phyloP scores from a whole-genome alignment of 2,113 vertebrate genomes.

The Menidia beryllina region DNA sequence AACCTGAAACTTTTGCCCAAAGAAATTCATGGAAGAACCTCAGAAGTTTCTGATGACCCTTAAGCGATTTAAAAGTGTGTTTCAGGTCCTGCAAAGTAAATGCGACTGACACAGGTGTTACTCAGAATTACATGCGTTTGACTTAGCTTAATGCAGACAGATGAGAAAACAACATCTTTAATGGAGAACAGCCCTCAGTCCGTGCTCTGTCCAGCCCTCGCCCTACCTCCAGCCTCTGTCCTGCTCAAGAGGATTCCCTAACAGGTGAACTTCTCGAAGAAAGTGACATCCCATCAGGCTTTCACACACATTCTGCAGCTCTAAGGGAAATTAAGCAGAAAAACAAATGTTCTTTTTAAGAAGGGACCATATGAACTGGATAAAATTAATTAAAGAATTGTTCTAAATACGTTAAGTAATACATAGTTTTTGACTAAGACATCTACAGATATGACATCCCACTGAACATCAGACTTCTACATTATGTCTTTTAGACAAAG shows the following conservation, averaged over 20 bases:
- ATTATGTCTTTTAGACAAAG: neutral
- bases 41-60: constrained; percentile 23
- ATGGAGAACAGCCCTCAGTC: neutral
- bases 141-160: neutral
- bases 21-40: constrained; percentile 14
- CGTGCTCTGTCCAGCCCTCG: neutral
- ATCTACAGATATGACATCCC: neutral
- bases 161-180: neutral
- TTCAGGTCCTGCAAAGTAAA: neutral
- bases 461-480: neutral
- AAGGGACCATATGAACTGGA: neutral
- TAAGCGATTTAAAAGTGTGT: constrained; percentile 23
- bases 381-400: constrained; percentile 5
- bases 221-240: constrained; percentile 90
- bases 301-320: constrained; percentile 77
- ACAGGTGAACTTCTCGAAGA: constrained; percentile 83
- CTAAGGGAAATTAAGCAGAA: constrained; percentile 68
- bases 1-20: constrained; percentile 5
- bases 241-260: constrained; percentile 89
- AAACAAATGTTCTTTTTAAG: neutral
- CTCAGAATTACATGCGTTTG: neutral
- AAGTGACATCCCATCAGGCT: constrained; percentile 82
- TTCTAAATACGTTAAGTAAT: no score
- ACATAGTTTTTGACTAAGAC: neutral
- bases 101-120: neutral